Evolutionary conservation across 2,797 vertebrate species (phyloP), one percentile per base, ranked within the genome.

Genomic region (Sardinella longiceps): DNA sequence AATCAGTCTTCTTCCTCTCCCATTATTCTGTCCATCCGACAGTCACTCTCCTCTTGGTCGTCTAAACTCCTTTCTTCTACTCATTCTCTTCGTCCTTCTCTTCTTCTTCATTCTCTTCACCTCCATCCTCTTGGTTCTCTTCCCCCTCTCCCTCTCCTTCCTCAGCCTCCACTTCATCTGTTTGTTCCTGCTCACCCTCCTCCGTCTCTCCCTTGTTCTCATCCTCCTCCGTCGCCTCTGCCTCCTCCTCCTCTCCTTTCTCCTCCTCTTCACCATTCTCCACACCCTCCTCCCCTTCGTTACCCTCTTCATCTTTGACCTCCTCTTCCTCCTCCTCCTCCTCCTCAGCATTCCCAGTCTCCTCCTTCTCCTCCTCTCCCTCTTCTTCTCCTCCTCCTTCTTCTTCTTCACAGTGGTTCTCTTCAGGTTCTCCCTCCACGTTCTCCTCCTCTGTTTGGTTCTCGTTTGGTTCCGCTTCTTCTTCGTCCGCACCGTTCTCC

Each of bases 81-180:
- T 46, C 23, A 23, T 58, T 51, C 45, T 48, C n/a, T 70, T 30
- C 25, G n/a, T 81, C 82, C 25, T 83, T 45, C 74, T 25, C 0
- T 7, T 80, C n/a, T 2, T 33, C 48, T 10, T 48, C 46, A 48
- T 0, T 53, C 25, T 45, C 37, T 0, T 82, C 46, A 11, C 83
- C 80, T n/a, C 53, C 80, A 9, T 30, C 58, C 1, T 85, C 87
- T 10, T 88, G 56, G 0, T 10, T 23, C 18, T 81, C 66, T 2
- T 87, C 86, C 0, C 74, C 80, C 4, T 81, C 85, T 1, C 80
- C 86, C 20, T 82, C 84, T n/a, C 51, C 63, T 30, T 4, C 63
- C 10, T 77, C 25, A 14, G 28, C 84, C 25, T 12, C 23, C 43
- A 23, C 66, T 50, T 60, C 63, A 15, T 66, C 50, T n/a, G 1